Evolutionary conservation across 2,888 invertebrate genomes (phyloP).

Genomic region (Bellardia pandia): DNA sequence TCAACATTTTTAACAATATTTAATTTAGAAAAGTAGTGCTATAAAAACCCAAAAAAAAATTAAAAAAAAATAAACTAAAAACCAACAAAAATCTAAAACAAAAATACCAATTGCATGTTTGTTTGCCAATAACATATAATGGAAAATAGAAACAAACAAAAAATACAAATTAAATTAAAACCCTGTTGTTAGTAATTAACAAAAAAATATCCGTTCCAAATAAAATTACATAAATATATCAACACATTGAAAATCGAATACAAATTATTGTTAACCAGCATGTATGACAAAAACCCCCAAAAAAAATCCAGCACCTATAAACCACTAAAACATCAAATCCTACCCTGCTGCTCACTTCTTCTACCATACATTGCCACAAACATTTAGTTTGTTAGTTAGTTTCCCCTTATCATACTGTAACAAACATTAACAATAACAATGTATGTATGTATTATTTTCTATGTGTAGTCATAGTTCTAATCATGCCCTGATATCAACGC

Average conservation of each 20-base stretch:
- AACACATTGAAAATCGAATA: constrained; percentile 35
- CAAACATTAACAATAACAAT: not conserved
- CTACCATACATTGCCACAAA: no score
- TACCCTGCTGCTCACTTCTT: not conserved
- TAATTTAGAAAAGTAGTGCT: constrained; percentile 41
- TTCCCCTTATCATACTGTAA: not conserved
- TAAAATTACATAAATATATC: constrained; percentile 36
- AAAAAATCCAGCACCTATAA: not conserved
- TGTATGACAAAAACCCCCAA: not conserved
- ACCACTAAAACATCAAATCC: not conserved
- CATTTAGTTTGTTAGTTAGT: not conserved
- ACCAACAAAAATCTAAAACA: constrained; percentile 10
- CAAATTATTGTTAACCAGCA: constrained; percentile 47
- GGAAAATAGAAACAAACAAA: constrained; percentile 9
- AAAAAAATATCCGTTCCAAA: constrained; percentile 43
- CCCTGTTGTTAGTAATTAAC: constrained; percentile 29
- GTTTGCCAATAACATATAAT: constrained; percentile 19
- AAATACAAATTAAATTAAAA: constrained; percentile 47
- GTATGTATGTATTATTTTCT: constrained; percentile 16
- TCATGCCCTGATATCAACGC: constrained; percentile 37
- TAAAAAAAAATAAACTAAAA: constrained; percentile 5
- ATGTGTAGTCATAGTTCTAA: constrained; percentile 30
- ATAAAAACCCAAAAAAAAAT: not conserved
- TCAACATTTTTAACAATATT: constrained; percentile 55
- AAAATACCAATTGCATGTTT: constrained; percentile 32